Conservation (phyloP, 2,888 invertebrate species). For the Trypoxylon attenuatum region DNA sequence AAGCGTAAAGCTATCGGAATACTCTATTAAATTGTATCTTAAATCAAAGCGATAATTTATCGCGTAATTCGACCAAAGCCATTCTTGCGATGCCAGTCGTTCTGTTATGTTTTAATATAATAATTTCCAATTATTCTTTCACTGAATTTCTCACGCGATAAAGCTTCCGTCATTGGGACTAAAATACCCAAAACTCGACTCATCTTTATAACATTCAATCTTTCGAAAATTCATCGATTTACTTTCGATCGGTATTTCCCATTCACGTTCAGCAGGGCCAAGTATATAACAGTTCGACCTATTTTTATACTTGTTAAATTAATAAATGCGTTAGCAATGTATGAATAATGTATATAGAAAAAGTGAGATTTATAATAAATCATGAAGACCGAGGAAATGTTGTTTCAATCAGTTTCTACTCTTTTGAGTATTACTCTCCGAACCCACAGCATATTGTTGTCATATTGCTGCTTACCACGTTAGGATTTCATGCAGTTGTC, state of each 20-base stretch:
- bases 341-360: constrained; percentile 49
- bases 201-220: neutral
- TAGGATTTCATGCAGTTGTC: too few species aligned
- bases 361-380: constrained; percentile 52
- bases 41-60: constrained; percentile 5
- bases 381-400: too few species aligned
- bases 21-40: constrained; percentile 8
- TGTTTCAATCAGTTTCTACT: too few species aligned
- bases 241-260: neutral
- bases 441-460: too few species aligned
- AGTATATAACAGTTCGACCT: constrained; percentile 19
- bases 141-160: neutral
- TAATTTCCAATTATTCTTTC: neutral
- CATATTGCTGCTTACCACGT: too few species aligned
- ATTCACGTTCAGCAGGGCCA: constrained; percentile 16
- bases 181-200: neutral
- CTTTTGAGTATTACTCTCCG: too few species aligned
- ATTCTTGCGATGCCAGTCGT: constrained; percentile 17
- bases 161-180: neutral
- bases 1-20: constrained; percentile 10
- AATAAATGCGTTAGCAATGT: constrained; percentile 26
- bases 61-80: constrained; percentile 33
- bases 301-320: constrained; percentile 53
- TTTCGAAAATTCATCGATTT: neutral
- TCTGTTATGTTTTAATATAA: neutral